A percentile compares a stretch with the other conserved stretches of the same genome.
Evolutionary conservation across 2,888 invertebrate species (phyloP).

Genomic region (Tenthredo mesomela): DNA sequence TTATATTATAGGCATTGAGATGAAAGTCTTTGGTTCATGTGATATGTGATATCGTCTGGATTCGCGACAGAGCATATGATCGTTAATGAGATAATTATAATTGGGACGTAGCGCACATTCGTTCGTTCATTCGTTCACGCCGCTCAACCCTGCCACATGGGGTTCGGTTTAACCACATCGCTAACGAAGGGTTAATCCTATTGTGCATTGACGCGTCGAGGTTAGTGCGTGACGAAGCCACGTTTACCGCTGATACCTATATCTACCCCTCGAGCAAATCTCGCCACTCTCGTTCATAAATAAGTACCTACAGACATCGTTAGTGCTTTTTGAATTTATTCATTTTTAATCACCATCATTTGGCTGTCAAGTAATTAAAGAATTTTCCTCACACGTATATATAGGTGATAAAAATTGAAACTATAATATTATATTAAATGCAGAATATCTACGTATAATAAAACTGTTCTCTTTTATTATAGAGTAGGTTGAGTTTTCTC

Average conservation of each 20-base stretch:
- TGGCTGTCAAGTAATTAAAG: not conserved
- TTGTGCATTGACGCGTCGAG: conserved; percentile 46
- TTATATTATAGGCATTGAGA: not conserved
- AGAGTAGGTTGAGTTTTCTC: not conserved
- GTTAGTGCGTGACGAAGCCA: conserved; percentile 48
- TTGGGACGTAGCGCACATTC: conserved; percentile 35
- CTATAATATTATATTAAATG: not conserved
- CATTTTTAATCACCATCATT: not conserved
- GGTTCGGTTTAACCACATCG: conserved; percentile 44
- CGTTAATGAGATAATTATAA: conserved; percentile 46
- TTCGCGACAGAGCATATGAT: not conserved
- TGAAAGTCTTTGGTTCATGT: not conserved
- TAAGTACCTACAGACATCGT: not conserved
- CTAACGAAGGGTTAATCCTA: conserved; percentile 52
- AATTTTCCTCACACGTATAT: not conserved
- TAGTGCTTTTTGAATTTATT: not conserved
- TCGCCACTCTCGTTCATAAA: conserved; percentile 21
- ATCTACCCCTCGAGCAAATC: not conserved
- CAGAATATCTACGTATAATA: not conserved
- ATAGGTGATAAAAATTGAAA: no score
- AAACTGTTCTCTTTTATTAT: not conserved
- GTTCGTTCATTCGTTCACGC: conserved; percentile 24
- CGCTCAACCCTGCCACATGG: not conserved
- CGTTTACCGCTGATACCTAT: conserved; percentile 41
- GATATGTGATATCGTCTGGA: not conserved